These are phyloP conservation scores for Styela clava DNA, from an alignment of 23 tunicate species.

Conservation along the genomic window DNA sequence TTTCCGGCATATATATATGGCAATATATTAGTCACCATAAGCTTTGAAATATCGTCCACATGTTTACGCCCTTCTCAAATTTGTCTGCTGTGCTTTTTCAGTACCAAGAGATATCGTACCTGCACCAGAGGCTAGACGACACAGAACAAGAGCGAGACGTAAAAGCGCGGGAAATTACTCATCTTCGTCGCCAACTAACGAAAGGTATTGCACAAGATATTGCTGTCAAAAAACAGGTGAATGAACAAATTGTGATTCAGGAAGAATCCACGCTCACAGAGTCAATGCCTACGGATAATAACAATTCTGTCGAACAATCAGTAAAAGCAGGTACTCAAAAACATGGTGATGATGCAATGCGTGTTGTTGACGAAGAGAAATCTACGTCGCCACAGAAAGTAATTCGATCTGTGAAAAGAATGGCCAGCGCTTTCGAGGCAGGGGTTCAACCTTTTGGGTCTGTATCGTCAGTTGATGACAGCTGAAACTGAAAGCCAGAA, in stretches of 20 bases:
- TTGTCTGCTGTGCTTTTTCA: background rate
- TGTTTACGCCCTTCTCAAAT: background rate
- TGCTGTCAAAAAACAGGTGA: background rate
- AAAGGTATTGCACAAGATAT: background rate
- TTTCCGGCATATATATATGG: too few species aligned
- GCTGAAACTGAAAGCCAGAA: too few species aligned
- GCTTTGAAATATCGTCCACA: too few species aligned
- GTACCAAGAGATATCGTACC: slow-evolving; percentile 44
- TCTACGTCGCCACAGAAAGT: background rate
- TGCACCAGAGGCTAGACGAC: slow-evolving; percentile 58
- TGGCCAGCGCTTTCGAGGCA: background rate
- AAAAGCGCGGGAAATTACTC: slow-evolving; percentile 55
- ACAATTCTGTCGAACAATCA: background rate
- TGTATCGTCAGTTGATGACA: background rate
- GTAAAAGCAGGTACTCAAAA: background rate
- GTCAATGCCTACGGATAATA: background rate
- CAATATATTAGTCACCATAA: too few species aligned
- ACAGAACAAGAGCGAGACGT: slow-evolving; percentile 70
- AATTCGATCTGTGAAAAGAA: background rate
- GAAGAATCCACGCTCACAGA: background rate
- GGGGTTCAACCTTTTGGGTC: background rate
- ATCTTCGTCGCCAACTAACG: slow-evolving; percentile 48
- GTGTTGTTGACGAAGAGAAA: background rate
- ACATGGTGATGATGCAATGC: background rate
- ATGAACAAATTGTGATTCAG: background rate